Percentiles rank a stretch among this genome's conserved stretches.
phyloP scores from a whole-genome alignment of 2,797 vertebrate species.

The Chrysocyon brachyurus region DNA sequence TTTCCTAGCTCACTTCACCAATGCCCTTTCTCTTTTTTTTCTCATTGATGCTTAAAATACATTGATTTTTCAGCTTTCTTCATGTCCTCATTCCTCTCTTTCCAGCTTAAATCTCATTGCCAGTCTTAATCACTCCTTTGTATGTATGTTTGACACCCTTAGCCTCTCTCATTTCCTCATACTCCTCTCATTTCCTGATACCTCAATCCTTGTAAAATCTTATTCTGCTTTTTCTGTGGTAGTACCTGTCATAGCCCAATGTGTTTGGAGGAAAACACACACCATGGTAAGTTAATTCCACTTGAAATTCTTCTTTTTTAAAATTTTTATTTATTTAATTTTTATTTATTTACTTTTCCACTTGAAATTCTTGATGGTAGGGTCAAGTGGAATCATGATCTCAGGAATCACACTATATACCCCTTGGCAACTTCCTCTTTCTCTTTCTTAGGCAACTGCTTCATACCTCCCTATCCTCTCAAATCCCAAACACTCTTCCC shows the following conservation, averaged over 20 bases:
- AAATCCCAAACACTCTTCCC: neutral
- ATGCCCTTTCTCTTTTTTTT: neutral
- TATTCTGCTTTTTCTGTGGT: neutral
- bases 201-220: neutral
- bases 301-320: neutral
- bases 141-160: accelerated
- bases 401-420: accelerated
- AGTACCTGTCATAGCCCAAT: neutral
- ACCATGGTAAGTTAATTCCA: neutral
- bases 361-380: neutral
- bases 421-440: accelerated
- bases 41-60: neutral
- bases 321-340: no score
- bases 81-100: neutral
- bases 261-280: neutral
- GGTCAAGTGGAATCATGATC: neutral
- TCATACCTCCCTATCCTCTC: neutral
- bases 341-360: neutral
- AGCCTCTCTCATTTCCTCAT: neutral
- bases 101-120: neutral
- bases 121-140: neutral
- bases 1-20: neutral
- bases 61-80: neutral
- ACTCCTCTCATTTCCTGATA: neutral
- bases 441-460: neutral